Base-by-base conservation (phyloP, 37 sponge, comb jelly and placozoan genomes). In the Eunapius fragilis region DNA sequence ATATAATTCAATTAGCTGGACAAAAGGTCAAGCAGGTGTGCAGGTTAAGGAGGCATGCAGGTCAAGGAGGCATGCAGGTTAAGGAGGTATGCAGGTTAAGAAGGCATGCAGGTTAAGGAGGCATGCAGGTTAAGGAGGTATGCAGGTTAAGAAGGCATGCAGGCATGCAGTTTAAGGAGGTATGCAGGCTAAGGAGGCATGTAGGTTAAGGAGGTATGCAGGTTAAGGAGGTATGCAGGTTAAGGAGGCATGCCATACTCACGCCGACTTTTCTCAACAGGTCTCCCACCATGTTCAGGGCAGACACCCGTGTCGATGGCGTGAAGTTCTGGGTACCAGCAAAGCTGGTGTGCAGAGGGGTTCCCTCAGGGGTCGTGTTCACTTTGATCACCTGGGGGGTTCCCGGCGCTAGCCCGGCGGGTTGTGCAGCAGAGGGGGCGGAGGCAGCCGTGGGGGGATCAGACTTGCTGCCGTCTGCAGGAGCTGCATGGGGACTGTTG, bases 281-380 rank as follows among this genome's bases (percentile, higher is more conserved):
- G 72, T 98, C 98, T 35, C 98, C 96, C 6, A 98, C 98, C 87
- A 98, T 98, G 84, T 95, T 95, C 10, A 98, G 93, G 0, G 98
- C 98, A 32, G 94, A 91, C n/a, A 97, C 89, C 11, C 95, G 71
- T 33, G 98, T 91, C 31, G 95, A 95, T 22, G 93, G 93, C 14
- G 89, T 88, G 74, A 88, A 81, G 67, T 86, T 74, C 35, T 87
- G 92, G 35, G 84, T 77, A 32, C 80, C 79, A 31, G 76, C 25
- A 41, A 87, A 83, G 48, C 84, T 71, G 45, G 88, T 82, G 74
- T 81, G 91, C 0, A 75, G 32, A 5, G 91, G 85, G 2, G 85
- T 90, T 11, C 77, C 86, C 17, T 76, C 70, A 0, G 89, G 82
- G 22, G 91, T 77, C 23, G 88, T 75, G 10, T 75, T 81, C 22